Percentiles rank a stretch among this genome's conserved stretches.
These are phyloP conservation scores for Arrhopalites spinosus DNA, from an alignment of 2,888 invertebrate genomes.

Conservation along the genomic window DNA sequence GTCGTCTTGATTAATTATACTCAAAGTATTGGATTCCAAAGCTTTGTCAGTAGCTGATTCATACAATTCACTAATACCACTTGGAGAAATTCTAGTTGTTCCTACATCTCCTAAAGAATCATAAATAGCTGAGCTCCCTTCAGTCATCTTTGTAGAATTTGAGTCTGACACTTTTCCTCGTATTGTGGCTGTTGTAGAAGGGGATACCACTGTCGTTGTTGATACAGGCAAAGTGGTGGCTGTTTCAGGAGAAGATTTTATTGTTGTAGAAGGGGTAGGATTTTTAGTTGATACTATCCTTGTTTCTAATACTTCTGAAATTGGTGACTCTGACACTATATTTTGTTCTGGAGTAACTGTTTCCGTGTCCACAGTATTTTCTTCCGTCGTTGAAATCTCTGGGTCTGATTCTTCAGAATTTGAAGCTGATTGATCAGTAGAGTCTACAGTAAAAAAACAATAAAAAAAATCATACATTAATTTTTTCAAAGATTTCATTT, in stretches of 20 bases:
- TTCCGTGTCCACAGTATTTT: slow-evolving; percentile 13
- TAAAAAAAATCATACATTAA: too few relatives aligned
- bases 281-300: slow-evolving; percentile 10
- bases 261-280: slow-evolving; percentile 8
- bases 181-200: slow-evolving; percentile 14
- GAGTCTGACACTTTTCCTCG: neutral
- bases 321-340: neutral
- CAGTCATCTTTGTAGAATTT: neutral
- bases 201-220: slow-evolving; percentile 56
- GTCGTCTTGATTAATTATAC: slow-evolving; percentile 39
- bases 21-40: slow-evolving; percentile 4
- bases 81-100: slow-evolving; percentile 7
- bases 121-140: neutral
- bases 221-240: slow-evolving; percentile 42
- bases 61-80: slow-evolving; percentile 20
- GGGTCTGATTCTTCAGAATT: slow-evolving; percentile 35
- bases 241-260: slow-evolving; percentile 21
- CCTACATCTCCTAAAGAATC: slow-evolving; percentile 10
- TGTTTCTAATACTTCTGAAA: neutral
- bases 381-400: slow-evolving; percentile 25
- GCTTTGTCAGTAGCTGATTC: slow-evolving; percentile 13
- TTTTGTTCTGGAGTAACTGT: neutral
- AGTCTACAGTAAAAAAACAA: slow-evolving; percentile 21
- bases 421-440: slow-evolving; percentile 36
- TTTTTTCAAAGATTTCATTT: too few relatives aligned